Conservation (phyloP, 2,888 invertebrate genomes). For the Anarsia innoxiella region DNA sequence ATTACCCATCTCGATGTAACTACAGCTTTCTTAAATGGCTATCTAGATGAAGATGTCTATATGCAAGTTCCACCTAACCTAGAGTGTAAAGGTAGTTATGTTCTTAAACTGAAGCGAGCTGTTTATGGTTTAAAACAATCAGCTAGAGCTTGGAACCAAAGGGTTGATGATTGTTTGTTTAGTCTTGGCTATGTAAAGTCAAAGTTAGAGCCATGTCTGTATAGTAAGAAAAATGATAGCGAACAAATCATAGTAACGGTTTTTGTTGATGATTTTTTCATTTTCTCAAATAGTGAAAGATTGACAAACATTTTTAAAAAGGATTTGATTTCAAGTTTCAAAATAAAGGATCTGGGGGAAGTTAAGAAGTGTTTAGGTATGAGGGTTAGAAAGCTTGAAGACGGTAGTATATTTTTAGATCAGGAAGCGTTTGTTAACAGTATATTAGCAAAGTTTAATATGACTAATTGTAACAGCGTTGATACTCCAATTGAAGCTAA, state of each 20-base stretch:
- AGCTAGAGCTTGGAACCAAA: constrained; percentile 9
- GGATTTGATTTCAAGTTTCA: constrained; percentile 6
- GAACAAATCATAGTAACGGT: not conserved
- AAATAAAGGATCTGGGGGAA: constrained; percentile 18
- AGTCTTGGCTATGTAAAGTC: not conserved
- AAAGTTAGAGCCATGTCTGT: constrained; percentile 1
- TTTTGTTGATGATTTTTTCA: constrained; percentile 6
- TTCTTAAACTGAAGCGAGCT: not conserved
- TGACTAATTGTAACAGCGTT: constrained; percentile 10
- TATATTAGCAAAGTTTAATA: constrained; percentile 12
- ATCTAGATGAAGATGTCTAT: constrained; percentile 19
- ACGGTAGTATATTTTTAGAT: constrained; percentile 11
- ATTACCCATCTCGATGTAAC: constrained; percentile 16
- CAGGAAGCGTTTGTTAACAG: constrained; percentile 12
- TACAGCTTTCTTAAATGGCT: constrained; percentile 18
- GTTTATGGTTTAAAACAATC: constrained; percentile 10
- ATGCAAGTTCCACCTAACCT: constrained; percentile 17
- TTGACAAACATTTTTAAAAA: constrained; percentile 3
- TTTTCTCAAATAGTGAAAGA: constrained; percentile 1
- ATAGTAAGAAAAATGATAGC: not conserved
- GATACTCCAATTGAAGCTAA: constrained; percentile 15
- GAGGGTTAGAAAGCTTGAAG: constrained; percentile 14
- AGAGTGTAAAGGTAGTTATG: not conserved
- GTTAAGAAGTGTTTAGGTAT: constrained; percentile 17
- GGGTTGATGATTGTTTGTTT: constrained; percentile 12